These are phyloP conservation scores for Catharus minimus DNA, from an alignment of 2,113 vertebrate species.

Conservation along the genomic window DNA sequence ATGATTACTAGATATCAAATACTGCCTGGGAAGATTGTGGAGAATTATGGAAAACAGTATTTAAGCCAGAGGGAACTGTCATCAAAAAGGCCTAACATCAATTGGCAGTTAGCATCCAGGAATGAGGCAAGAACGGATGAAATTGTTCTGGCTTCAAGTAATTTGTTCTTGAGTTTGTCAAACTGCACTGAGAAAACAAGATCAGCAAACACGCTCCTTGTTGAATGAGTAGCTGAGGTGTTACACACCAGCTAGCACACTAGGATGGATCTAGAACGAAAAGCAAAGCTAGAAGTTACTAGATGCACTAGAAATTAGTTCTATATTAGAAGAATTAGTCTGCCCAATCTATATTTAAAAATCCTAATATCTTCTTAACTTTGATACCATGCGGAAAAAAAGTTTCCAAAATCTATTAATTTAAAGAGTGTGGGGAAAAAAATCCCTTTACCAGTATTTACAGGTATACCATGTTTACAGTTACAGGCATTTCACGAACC, in stretches of 20 bases:
- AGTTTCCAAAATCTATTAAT: neutral
- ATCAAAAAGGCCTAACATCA: neutral
- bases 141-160: neutral
- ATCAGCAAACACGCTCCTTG: fast-evolving
- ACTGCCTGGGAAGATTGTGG: neutral
- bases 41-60: neutral
- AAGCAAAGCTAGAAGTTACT: neutral
- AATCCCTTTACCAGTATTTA: neutral
- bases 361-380: neutral
- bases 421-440: fast-evolving
- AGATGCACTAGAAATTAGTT: neutral
- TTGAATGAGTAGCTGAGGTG: neutral
- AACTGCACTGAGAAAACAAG: neutral
- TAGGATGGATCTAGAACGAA: neutral
- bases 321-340: neutral
- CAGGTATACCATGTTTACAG: neutral
- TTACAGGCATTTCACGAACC: neutral
- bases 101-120: neutral
- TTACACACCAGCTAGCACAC: neutral
- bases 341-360: neutral
- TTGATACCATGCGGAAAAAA: neutral
- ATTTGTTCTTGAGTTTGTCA: neutral
- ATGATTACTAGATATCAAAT: neutral
- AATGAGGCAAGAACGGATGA: neutral
- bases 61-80: neutral